A percentile compares a stretch with the other conserved stretches of the same genome.
These are phyloP conservation scores for Ophonus ardosiacus DNA, from an alignment of 2,888 invertebrate species.

Conservation along the genomic window DNA sequence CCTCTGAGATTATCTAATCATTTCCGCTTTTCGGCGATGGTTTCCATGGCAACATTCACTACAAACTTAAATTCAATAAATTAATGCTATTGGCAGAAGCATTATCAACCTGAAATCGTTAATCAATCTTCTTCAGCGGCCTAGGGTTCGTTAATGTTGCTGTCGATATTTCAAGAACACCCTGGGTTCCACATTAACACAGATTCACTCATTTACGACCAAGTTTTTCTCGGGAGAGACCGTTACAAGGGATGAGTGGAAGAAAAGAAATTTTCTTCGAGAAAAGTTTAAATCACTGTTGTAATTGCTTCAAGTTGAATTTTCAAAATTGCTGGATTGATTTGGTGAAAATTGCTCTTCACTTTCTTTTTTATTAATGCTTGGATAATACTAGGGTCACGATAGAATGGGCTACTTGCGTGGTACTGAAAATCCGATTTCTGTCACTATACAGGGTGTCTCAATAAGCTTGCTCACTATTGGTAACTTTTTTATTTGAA, in stretches of 20 bases:
- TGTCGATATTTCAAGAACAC: conserved; percentile 27
- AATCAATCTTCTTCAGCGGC: conserved; percentile 42
- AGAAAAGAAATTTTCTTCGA: neutral
- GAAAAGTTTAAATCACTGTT: neutral
- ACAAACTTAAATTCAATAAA: conserved; percentile 28
- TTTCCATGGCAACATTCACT: neutral
- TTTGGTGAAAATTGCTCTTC: neutral
- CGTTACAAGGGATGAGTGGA: neutral
- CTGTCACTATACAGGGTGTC: too few species aligned
- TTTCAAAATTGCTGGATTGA: neutral
- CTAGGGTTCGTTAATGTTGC: conserved; percentile 21
- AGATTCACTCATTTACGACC: conserved; percentile 30
- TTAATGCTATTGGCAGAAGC: conserved; percentile 9
- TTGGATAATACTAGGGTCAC: neutral
- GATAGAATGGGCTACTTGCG: too few species aligned
- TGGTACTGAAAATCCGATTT: too few species aligned
- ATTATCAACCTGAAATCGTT: conserved; percentile 14
- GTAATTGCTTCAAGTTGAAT: neutral
- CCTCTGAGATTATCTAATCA: conserved; percentile 13
- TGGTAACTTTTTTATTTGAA: too few species aligned
- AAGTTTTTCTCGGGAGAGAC: neutral
- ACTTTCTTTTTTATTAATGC: neutral
- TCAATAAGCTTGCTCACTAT: too few species aligned
- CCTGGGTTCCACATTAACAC: conserved; percentile 5
- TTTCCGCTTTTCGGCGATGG: conserved; percentile 11